phyloP scores from a whole-genome alignment of 1,140 invertebrate species.

The Megalopta genalis region DNA sequence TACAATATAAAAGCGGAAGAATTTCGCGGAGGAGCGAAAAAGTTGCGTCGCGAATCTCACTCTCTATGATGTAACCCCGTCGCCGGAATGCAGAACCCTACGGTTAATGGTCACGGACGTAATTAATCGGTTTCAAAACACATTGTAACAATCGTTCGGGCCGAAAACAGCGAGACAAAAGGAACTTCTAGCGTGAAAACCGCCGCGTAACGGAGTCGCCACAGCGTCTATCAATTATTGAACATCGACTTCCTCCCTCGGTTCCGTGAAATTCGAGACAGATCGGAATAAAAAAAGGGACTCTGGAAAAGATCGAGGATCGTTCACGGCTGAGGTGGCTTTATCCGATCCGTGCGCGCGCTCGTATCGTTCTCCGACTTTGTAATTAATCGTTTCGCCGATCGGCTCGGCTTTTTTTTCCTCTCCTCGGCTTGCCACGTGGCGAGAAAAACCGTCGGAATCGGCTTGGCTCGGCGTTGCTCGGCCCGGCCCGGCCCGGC shows the following conservation, averaged over 20 bases:
- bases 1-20: no score
- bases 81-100: background rate
- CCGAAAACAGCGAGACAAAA: background rate
- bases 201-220: no score
- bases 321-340: no score
- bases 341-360: no score
- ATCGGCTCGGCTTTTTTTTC: background rate
- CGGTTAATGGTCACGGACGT: background rate
- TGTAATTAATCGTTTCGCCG: constrained; percentile 39
- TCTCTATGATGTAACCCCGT: background rate
- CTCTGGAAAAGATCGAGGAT: no score
- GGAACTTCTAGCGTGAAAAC: background rate
- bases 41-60: background rate
- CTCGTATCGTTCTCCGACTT: constrained; percentile 5
- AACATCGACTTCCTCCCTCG: background rate
- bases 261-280: background rate
- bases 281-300: no score
- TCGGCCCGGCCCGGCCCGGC: constrained; percentile 9
- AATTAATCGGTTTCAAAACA: background rate
- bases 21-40: background rate
- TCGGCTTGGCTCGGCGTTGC: constrained; percentile 3
- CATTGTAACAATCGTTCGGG: background rate
- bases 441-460: constrained; percentile 25
- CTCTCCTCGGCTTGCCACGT: background rate
- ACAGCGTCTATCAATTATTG: constrained; percentile 2